A percentile compares a stretch with the other conserved stretches of the same genome.
phyloP scores from a whole-genome alignment of 2,888 invertebrate species.

The Hylaea fasciaria region DNA sequence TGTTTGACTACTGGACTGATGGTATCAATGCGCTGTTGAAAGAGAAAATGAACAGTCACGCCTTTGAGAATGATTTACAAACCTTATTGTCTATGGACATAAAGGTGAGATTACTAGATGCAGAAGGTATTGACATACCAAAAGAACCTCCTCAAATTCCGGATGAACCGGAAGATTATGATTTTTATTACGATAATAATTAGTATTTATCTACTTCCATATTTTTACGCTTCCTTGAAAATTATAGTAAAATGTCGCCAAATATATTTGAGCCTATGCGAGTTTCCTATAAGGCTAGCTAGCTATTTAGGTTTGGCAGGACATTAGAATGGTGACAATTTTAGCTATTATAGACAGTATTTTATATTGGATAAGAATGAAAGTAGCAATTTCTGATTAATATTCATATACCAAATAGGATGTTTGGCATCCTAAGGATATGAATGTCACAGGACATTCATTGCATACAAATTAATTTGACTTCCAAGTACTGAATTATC shows the following conservation, averaged over 20 bases:
- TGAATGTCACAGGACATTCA: conserved; percentile 19
- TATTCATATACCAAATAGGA: conserved; percentile 34
- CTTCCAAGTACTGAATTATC: conserved; percentile 28
- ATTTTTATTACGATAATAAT: conserved; percentile 92
- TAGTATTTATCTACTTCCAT: conserved; percentile 56
- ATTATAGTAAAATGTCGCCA: conserved; percentile 14
- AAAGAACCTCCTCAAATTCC: conserved; percentile 97
- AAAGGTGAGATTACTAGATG: conserved; percentile 95
- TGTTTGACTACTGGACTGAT: conserved; percentile 97
- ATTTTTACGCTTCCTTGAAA: conserved; percentile 36
- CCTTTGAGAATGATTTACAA: conserved; percentile 95
- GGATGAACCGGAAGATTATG: conserved; percentile 96
- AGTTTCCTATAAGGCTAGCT: conserved; percentile 10
- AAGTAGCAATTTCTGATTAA: conserved; percentile 24
- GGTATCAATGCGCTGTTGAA: conserved; percentile 96
- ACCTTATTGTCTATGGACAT: conserved; percentile 98
- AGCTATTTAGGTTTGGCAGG: conserved; percentile 15
- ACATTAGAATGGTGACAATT: conserved; percentile 20
- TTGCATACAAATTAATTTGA: conserved; percentile 38
- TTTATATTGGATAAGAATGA: conserved; percentile 33
- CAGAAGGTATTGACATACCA: conserved; percentile 97
- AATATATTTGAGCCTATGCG: conserved; percentile 4
- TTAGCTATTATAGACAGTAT: conserved; percentile 39
- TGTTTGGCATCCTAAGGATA: conserved; percentile 22
- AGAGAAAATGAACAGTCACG: conserved; percentile 94